Evolutionary conservation across 1,140 invertebrate genomes (phyloP), one percentile per base, ranked within the genome.

Genomic region (Spodoptera frugiperda): DNA sequence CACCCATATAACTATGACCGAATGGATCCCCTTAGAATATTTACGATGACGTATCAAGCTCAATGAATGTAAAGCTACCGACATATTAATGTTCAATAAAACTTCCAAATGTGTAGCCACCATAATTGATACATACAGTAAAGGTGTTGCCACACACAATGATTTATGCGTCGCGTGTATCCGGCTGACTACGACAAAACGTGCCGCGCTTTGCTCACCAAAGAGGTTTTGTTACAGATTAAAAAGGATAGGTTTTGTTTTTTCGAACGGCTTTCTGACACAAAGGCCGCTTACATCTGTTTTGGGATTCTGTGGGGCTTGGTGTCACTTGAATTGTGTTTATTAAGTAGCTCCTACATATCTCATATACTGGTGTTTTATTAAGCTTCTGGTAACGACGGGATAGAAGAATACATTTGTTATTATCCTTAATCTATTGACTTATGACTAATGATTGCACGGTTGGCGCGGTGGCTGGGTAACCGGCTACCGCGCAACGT

Each of bases 61-160:
- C 17, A 48, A n/a, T 17, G 61, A 39, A 12, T 68, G 19, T 59
- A 61, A 48, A 14, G 19, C 11, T 25, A n/a, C 71, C 39, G 21
- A 49, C 55, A 59, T 44, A 49, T 61, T 73, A 49, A 61, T 61
- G 71, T 49, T 25, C 55, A 73, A 73, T 73, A 73, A 73, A 73
- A 73, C 25, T 73, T 59, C 71, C 19, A 21, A 57, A 61, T 61
- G 54, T 25, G 55, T 61, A 44, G 53, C 25, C 21, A 21, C 39
- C 55, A 73, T 73, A 73, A 73, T 73, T 73, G 71, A 73, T 73
- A 73, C 53, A 49, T 49, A 61, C 71, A 30, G 46, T 51, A 49
- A 59, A 73, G 71, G 71, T 73, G 71, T 61, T 73, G 55, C 71
- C 55, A 61, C 54, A 73, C 71, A 17, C 71, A 30, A 19, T 73